A percentile compares a stretch with the other conserved stretches of the same genome.
Conservation (phyloP, 2,797 vertebrate species). For the Benthosema pterotum region DNA sequence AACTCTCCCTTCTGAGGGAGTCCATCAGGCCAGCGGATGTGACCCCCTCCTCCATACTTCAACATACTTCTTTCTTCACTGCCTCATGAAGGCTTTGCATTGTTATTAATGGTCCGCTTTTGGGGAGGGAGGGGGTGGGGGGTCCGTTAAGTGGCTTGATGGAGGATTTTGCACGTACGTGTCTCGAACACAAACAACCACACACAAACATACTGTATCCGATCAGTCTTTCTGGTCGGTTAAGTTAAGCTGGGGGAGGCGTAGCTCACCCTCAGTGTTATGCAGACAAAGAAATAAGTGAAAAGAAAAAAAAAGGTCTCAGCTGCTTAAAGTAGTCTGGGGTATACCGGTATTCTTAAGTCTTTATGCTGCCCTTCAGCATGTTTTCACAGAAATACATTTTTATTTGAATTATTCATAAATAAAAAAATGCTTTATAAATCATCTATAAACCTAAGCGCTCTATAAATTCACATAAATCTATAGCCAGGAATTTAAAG, state of each 20-base stretch:
- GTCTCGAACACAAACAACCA: background rate
- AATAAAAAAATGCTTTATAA: constrained; percentile 69
- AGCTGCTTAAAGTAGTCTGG: constrained; percentile 33
- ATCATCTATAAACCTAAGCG: constrained; percentile 67
- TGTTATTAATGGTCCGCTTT: constrained; percentile 4
- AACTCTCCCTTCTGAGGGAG: constrained; percentile 6
- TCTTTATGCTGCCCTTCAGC: constrained; percentile 39
- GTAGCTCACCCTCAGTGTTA: constrained; percentile 46
- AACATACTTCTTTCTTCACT: constrained; percentile 3
- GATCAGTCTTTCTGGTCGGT: constrained; percentile 12
- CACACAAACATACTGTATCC: constrained; percentile 24
- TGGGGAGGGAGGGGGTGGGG: background rate
- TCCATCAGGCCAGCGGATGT: constrained; percentile 28
- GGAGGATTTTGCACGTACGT: background rate
- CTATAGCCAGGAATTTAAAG: constrained; percentile 51
- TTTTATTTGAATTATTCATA: constrained; percentile 48
- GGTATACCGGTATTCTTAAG: constrained; percentile 39
- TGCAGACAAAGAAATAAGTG: no score
- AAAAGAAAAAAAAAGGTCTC: constrained; percentile 3
- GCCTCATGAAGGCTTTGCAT: constrained; percentile 5
- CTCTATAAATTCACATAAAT: constrained; percentile 68
- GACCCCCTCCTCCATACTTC: constrained; percentile 6
- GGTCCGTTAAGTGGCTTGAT: background rate
- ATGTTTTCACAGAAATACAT: constrained; percentile 31
- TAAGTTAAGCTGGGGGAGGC: constrained; percentile 20